Evolutionary conservation across 2,888 invertebrate genomes (phyloP).

Genomic region (Acrobasis consociella): DNA sequence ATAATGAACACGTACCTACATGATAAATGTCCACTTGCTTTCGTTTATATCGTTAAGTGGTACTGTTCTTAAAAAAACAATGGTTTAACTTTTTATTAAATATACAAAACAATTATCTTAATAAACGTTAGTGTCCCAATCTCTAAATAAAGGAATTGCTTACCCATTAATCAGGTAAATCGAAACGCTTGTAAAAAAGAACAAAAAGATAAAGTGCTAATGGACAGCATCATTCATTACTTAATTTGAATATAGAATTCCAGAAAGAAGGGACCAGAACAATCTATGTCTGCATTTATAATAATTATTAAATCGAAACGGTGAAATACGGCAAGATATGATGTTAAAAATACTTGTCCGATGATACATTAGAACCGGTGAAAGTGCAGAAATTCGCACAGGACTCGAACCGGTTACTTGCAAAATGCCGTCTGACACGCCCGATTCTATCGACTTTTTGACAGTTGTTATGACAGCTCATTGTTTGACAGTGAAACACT

Average conservation of each 20-base stretch:
- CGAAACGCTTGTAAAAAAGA: too few relatives aligned
- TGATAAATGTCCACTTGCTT: neutral
- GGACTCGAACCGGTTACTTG: slow-evolving; percentile 41
- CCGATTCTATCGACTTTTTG: slow-evolving; percentile 35
- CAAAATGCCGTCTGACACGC: slow-evolving; percentile 31
- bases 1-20: neutral
- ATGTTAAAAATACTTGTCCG: neutral
- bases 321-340: neutral
- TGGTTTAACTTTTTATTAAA: too few relatives aligned
- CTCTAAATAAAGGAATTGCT: too few relatives aligned
- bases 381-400: slow-evolving; percentile 48
- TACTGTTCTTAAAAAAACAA: too few relatives aligned
- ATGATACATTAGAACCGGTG: slow-evolving; percentile 35
- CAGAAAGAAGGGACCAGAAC: neutral
- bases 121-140: too few relatives aligned
- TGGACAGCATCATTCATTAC: too few relatives aligned
- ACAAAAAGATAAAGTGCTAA: too few relatives aligned
- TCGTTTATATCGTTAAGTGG: neutral
- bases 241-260: too few relatives aligned
- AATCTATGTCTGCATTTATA: neutral
- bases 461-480: slow-evolving; percentile 34
- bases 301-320: neutral
- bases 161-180: too few relatives aligned
- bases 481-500: slow-evolving; percentile 32
- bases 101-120: too few relatives aligned